Base-by-base conservation (phyloP, 2,113 vertebrate species). In the Syngnathus typhle region DNA sequence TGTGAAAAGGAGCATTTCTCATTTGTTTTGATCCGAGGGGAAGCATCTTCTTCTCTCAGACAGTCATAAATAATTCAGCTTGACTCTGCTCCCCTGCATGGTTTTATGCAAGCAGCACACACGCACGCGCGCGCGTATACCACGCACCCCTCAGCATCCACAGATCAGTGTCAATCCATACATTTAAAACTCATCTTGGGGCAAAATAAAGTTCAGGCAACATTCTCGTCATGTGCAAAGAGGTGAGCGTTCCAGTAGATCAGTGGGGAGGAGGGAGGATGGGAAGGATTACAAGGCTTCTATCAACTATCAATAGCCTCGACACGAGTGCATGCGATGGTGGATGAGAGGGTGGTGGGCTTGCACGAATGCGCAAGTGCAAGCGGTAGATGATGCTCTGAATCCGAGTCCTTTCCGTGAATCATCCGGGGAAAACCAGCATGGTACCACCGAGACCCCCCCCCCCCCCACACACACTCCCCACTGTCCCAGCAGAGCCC, bases 51-150 rank as follows among this genome's bases (percentile, higher is more conserved):
- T 75, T 43, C 71, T 70, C 69, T 70, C 71, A 83, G 82, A 84
- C 77, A 80, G 67, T 76, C 85, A 87, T 90, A 83, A 89, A 91
- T 90, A 88, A 91, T 91, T 90, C 87, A 91, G 67, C 85, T 85
- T 77, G 84, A 77, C 80, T 85, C 69, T 73, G 83, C 81, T 68
- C 36, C 76, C 79, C 37, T 68, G 61, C 39, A 46, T 63, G 61
- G 11, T 63, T 23, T 41, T 58, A 23, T 55, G 52, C 55, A 58
- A 36, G 60, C 60, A 41, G 38, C 60, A 43, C 38, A 43, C 38
- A 3, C 60, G 21, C 60, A 43, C 18, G 5, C 38, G 4, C 59
- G 13, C 61, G 46, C 61, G 23, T 9, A 23, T 39, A 38, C 19
- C 7, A 52, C 7, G 5, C 23, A 18, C 15, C 19, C 16, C 10